Base-by-base conservation (phyloP, 1,140 invertebrate genomes). In the Heterodera schachtii region DNA sequence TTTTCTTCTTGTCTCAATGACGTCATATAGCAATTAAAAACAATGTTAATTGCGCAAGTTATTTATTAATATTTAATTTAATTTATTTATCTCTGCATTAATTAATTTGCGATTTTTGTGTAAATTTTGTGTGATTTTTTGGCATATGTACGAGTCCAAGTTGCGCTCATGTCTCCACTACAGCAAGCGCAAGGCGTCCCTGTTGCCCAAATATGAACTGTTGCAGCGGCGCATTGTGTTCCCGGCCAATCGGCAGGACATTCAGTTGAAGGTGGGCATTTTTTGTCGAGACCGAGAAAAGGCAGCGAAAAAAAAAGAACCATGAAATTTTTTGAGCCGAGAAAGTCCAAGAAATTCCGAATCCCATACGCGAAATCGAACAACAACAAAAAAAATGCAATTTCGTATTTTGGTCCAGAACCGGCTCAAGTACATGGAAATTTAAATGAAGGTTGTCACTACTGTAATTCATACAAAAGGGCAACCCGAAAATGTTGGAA, bases 151-250 rank as follows among this genome's bases (percentile, higher is more conserved):
- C 16, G 57, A 64, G 57, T 13, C 11, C 16, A 64, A 64, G 41
- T 41, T 43, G 31, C 31, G 44, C 21, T 41, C 69, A 71, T 71
- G 69, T 71, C 44, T 46, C 69, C 69, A 71, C 31, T 71, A 71
- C 69, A 71, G 13, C 6, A 71, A 82, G 67, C 57, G 66, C 41
- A 80, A 74, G 16, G 44, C 47, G 43, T 19, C 43, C 44, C 21
- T 82, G 43, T 44, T 82, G 31, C 69, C 49, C 41, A 80, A 60
- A 41, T 82, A 46, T 83, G 67, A 71, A 66, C 11, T 82, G 66
- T 67, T 82, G 13, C 57, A 66, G 16, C 79, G 81, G 69, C 81
- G 81, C 49, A 52, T 82, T 7, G 80, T 82, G n/a, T 82, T 82
- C 47, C 81, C 81, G 44, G 57, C 41, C 47, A 79, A 43, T 11